A percentile compares a stretch with the other conserved stretches of the same genome.
These are phyloP conservation scores for Corvus hawaiiensis DNA, from an alignment of 2,113 vertebrate species.

Conservation along the genomic window DNA sequence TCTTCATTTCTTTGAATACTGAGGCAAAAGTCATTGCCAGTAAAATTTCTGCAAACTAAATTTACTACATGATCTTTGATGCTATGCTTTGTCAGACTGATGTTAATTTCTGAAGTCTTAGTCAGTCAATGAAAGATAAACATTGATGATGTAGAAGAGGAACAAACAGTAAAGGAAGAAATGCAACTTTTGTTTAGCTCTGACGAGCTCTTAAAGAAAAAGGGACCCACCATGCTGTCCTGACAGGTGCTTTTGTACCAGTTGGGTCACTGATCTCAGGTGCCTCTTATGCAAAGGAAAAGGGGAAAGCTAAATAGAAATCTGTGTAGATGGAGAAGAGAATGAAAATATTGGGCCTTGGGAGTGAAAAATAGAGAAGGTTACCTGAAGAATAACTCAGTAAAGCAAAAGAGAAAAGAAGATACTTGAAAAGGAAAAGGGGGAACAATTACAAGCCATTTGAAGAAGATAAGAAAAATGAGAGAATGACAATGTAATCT, in stretches of 20 bases:
- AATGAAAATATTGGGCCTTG: not conserved
- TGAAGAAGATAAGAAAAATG: not conserved
- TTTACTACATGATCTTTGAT: not conserved
- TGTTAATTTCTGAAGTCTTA: not conserved
- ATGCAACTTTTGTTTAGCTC: not conserved
- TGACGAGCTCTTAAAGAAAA: not conserved
- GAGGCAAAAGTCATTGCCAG: not conserved
- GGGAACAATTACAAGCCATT: not conserved
- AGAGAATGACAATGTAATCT: not conserved
- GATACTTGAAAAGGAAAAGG: not conserved
- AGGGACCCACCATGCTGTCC: fast-evolving
- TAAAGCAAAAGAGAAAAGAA: not conserved
- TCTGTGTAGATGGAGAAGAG: not conserved
- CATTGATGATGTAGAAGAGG: fast-evolving
- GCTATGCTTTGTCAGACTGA: not conserved
- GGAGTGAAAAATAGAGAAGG: not conserved
- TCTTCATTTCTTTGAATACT: not conserved
- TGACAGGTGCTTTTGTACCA: not conserved
- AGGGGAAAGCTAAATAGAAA: not conserved
- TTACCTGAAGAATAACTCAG: fast-evolving
- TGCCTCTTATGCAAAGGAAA: not conserved
- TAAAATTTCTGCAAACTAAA: not conserved
- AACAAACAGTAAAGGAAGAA: not conserved
- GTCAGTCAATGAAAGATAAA: not conserved
- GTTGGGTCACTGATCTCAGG: not conserved